These are phyloP conservation scores for Macrophya annulata DNA, from an alignment of 2,888 invertebrate genomes.

Conservation along the genomic window DNA sequence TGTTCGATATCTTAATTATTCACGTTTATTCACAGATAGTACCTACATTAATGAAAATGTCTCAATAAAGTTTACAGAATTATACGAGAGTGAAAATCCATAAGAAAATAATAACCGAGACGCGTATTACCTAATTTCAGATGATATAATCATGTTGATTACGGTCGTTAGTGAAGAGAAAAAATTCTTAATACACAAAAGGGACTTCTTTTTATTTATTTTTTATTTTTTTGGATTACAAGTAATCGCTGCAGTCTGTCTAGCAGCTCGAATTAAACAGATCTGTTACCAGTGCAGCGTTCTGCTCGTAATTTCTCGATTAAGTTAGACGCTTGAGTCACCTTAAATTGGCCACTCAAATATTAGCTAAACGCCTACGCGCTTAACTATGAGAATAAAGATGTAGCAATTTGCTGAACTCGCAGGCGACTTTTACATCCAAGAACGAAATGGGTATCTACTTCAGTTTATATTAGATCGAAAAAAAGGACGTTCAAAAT, in stretches of 20 bases:
- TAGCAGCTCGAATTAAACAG: neutral
- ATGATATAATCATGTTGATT: neutral
- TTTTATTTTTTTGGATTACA: neutral
- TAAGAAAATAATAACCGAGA: neutral
- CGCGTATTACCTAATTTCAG: neutral
- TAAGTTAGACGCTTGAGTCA: conserved; percentile 31
- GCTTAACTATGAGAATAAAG: neutral
- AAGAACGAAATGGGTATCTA: neutral
- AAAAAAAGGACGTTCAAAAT: neutral
- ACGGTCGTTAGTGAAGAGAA: neutral
- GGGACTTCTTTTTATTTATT: neutral
- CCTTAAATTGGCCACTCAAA: conserved; percentile 32
- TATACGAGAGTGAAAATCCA: neutral
- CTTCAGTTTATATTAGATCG: conserved; percentile 10
- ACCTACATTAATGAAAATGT: neutral
- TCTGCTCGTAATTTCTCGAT: conserved; percentile 15
- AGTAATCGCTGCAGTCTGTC: neutral
- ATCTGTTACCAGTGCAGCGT: neutral
- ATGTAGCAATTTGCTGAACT: neutral
- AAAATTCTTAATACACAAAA: neutral
- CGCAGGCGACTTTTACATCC: conserved; percentile 1
- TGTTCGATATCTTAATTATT: neutral
- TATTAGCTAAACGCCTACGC: conserved; percentile 12
- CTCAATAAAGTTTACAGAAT: neutral
- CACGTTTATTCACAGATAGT: neutral